A percentile compares a stretch with the other conserved stretches of the same genome.
Evolutionary conservation across 2,888 invertebrate genomes (phyloP).

Genomic region (Glyphotaelius pellucidus): DNA sequence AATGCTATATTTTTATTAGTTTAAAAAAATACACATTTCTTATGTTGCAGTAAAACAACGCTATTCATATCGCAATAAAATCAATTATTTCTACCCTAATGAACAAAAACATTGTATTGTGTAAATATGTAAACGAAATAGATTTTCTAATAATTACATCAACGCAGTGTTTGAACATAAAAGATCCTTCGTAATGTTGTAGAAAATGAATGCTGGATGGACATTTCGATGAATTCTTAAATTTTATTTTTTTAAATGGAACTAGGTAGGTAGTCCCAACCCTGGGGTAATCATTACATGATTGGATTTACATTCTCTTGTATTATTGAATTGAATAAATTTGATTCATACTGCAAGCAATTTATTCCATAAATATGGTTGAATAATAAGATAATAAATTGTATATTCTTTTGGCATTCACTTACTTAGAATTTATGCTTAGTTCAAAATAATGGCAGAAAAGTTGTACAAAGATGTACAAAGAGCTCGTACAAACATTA

Average conservation of each 20-base stretch:
- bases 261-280: neutral
- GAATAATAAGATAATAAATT: neutral
- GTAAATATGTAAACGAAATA: neutral
- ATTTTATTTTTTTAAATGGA: neutral
- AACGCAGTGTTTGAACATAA: neutral
- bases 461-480: neutral
- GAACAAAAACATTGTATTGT: too few relatives aligned
- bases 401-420: neutral
- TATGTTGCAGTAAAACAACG: neutral
- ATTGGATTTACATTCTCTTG: neutral
- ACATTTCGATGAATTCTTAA: neutral
- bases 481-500: neutral
- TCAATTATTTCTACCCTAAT: neutral
- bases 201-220: neutral
- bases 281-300: neutral
- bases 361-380: neutral
- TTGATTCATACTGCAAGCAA: neutral
- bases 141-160: neutral
- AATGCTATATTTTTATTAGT: neutral
- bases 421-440: slow-evolving; percentile 4
- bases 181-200: neutral
- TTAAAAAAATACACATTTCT: neutral
- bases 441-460: slow-evolving; percentile 12
- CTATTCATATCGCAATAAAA: neutral
- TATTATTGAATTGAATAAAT: neutral